A percentile compares a stretch with the other conserved stretches of the same genome.
Evolutionary conservation across 2,888 invertebrate genomes (phyloP).

Genomic region (Patella depressa): DNA sequence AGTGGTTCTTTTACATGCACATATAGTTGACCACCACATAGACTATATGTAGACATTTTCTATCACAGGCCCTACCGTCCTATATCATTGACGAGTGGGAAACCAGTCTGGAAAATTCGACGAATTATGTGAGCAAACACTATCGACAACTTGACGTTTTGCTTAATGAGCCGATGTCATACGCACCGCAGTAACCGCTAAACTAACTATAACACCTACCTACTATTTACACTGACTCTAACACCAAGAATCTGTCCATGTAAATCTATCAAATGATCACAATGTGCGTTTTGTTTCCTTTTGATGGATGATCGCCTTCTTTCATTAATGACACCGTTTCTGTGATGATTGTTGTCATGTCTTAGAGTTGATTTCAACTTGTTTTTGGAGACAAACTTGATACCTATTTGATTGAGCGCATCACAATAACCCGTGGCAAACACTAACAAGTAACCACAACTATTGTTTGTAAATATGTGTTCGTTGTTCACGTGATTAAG

Average conservation of each 20-base stretch:
- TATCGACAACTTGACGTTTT: too few species aligned
- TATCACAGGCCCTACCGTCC: too few species aligned
- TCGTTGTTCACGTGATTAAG: neutral
- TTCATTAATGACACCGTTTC: neutral
- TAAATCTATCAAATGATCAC: slow-evolving; percentile 5
- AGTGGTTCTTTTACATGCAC: too few species aligned
- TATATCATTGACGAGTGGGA: too few species aligned
- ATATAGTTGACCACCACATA: too few species aligned
- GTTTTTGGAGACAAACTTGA: neutral
- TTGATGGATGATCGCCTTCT: neutral
- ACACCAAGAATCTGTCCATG: neutral
- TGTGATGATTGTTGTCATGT: neutral
- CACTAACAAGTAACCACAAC: neutral
- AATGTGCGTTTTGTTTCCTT: slow-evolving; percentile 4
- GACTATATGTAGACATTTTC: too few species aligned
- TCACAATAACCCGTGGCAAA: slow-evolving; percentile 2
- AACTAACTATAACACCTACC: neutral
- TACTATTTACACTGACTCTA: neutral
- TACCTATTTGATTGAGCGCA: slow-evolving; percentile 6
- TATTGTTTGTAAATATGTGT: neutral
- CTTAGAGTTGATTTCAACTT: neutral
- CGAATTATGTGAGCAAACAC: too few species aligned
- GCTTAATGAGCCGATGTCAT: too few species aligned
- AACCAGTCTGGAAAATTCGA: too few species aligned
- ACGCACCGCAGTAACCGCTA: too few species aligned